These are phyloP conservation scores for Tonatia bakeri DNA, from an alignment of 2,113 vertebrate genomes.

Conservation along the genomic window DNA sequence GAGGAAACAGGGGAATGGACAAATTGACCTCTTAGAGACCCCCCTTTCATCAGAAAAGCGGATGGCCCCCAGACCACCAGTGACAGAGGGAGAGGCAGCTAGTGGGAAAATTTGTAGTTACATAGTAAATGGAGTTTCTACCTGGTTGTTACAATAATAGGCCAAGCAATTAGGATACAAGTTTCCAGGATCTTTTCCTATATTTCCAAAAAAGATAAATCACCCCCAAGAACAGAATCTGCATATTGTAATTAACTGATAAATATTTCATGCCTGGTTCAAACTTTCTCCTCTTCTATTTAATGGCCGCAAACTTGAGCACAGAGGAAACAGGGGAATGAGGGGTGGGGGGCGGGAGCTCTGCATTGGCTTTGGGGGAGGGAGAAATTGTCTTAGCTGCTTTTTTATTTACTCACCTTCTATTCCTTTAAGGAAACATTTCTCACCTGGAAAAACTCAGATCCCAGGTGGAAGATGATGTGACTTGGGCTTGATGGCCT, in stretches of 20 bases:
- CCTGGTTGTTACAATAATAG: constrained; percentile 74
- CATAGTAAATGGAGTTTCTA: constrained; percentile 64
- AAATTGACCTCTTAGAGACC: not conserved
- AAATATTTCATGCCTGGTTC: constrained; percentile 64
- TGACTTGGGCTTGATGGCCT: constrained; percentile 10
- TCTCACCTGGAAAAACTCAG: constrained; percentile 41
- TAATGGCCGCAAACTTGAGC: constrained; percentile 66
- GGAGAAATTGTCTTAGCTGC: not conserved
- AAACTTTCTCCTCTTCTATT: constrained; percentile 66
- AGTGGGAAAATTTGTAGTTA: constrained; percentile 20
- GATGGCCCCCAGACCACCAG: not conserved
- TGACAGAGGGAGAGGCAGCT: not conserved
- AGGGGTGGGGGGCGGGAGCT: too few species aligned
- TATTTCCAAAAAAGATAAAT: constrained; percentile 76
- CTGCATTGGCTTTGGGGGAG: not conserved
- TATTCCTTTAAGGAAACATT: constrained; percentile 37
- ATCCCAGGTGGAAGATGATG: not conserved
- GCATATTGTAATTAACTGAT: constrained; percentile 68
- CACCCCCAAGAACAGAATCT: constrained; percentile 60
- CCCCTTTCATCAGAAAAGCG: not conserved
- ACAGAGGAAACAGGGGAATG: not conserved
- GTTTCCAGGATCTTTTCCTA: constrained; percentile 60
- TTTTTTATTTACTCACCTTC: constrained; percentile 18
- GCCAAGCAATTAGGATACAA: constrained; percentile 72
- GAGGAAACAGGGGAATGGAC: not conserved